Conservation (phyloP, 2,113 vertebrate genomes). For the Perca flavescens region DNA sequence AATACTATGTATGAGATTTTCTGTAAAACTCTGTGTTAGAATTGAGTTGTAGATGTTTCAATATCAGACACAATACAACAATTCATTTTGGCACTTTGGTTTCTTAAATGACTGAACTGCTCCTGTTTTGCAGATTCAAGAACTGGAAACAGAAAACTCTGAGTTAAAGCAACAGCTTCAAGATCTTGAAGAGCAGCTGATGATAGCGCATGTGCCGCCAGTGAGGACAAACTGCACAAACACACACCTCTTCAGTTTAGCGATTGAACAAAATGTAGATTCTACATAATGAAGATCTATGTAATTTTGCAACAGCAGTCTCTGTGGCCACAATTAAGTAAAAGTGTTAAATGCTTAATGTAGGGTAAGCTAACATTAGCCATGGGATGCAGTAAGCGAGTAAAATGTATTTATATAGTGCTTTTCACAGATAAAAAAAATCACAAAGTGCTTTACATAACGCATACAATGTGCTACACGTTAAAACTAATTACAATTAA, state of each 20-base stretch:
- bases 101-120: neutral
- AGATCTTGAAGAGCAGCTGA: conserved; percentile 93
- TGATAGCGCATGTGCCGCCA: conserved; percentile 89
- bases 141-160: conserved; percentile 95
- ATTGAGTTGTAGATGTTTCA: neutral
- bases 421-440: too few relatives aligned
- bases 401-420: too few relatives aligned
- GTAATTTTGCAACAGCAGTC: neutral
- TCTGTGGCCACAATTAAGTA: neutral
- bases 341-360: neutral
- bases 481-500: too few relatives aligned
- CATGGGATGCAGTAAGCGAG: too few relatives aligned
- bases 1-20: too few relatives aligned
- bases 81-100: neutral
- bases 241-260: neutral
- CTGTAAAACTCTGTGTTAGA: too few relatives aligned
- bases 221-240: conserved; percentile 82
- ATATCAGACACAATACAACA: neutral
- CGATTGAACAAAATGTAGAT: neutral
- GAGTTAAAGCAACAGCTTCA: conserved; percentile 97
- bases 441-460: too few relatives aligned
- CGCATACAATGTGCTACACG: too few relatives aligned
- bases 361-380: neutral
- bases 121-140: conserved; percentile 91
- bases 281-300: neutral